phyloP scores from a whole-genome alignment of 2,797 vertebrate species.

The Rhinogobio ventralis region DNA sequence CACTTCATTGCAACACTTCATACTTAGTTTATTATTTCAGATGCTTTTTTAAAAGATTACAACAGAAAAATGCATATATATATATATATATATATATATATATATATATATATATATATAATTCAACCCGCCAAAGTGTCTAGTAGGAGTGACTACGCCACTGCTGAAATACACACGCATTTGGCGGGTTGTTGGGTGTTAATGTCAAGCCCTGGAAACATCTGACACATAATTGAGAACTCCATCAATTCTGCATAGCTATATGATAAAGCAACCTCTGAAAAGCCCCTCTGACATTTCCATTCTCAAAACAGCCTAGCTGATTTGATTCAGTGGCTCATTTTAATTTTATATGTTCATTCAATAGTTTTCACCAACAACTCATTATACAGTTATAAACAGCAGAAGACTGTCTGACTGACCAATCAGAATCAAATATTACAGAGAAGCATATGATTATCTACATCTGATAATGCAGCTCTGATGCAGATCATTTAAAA shows the following conservation, averaged over 20 bases:
- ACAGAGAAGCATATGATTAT: neutral
- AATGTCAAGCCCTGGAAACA: no score
- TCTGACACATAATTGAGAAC: neutral
- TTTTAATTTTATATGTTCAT: neutral
- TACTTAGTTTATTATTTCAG: no score
- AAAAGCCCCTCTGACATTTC: neutral
- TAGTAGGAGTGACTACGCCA: no score
- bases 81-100: no score
- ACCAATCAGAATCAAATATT: neutral
- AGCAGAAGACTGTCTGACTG: neutral
- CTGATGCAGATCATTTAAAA: neutral
- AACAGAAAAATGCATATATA: no score
- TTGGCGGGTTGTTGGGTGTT: no score
- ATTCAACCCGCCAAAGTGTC: no score
- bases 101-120: no score
- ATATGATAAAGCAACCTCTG: neutral
- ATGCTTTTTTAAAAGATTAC: no score
- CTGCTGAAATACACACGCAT: no score
- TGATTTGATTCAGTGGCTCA: neutral
- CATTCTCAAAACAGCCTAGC: neutral
- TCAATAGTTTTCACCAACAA: neutral
- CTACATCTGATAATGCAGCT: neutral
- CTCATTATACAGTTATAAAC: neutral
- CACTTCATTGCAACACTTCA: no score
- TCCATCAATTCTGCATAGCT: neutral